These are phyloP conservation scores for Phyllostomus discolor DNA, from an alignment of 2,113 vertebrate species.

Conservation along the genomic window DNA sequence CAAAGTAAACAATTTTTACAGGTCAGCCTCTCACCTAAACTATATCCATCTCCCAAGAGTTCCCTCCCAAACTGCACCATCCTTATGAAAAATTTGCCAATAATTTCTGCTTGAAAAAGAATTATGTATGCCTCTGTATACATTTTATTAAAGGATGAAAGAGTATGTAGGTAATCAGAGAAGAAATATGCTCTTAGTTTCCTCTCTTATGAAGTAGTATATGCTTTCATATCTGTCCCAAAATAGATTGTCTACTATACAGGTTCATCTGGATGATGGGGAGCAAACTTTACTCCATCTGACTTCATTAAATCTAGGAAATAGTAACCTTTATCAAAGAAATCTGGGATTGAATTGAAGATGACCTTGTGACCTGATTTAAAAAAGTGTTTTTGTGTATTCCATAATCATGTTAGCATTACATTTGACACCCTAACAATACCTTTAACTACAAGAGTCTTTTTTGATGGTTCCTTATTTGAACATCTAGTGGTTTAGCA, in stretches of 20 bases:
- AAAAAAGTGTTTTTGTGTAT: no score
- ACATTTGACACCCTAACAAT: no score
- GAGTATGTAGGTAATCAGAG: neutral
- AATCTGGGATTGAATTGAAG: neutral
- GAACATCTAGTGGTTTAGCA: neutral
- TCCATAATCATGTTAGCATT: no score
- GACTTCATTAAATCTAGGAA: neutral
- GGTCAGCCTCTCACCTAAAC: neutral
- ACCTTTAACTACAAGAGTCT: no score
- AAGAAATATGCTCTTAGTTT: neutral
- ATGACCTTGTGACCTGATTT: no score
- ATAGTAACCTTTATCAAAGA: neutral
- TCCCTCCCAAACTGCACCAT: neutral
- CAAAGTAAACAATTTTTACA: neutral
- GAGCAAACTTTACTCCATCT: neutral
- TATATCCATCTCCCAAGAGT: neutral
- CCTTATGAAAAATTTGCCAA: no score
- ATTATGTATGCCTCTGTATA: neutral
- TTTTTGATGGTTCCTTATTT: neutral
- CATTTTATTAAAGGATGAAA: neutral
- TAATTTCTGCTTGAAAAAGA: neutral
- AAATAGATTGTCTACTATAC: neutral
- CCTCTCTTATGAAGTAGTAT: neutral
- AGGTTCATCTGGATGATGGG: neutral
- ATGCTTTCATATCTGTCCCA: neutral